These are phyloP conservation scores for Molossus alvarezi DNA, from an alignment of 2,797 vertebrate genomes.

Conservation along the genomic window DNA sequence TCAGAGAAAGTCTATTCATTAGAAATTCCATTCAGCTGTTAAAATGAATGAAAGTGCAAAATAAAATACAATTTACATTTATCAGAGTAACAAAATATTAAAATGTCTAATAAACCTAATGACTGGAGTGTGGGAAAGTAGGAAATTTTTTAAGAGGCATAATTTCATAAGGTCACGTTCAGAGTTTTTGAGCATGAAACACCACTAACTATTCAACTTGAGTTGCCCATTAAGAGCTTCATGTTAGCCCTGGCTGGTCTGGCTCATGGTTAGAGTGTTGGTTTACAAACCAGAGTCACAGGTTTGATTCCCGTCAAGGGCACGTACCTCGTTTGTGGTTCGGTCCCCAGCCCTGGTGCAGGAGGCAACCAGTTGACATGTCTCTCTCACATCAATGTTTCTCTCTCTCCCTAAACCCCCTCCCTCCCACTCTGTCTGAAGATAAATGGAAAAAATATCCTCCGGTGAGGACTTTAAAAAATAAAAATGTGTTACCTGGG, in stretches of 20 bases:
- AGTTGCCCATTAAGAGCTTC: neutral
- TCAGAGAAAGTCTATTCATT: constrained; percentile 21
- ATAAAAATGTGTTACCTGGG: no score
- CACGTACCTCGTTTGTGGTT: no score
- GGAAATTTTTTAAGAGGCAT: neutral
- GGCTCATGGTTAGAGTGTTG: no score
- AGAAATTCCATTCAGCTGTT: neutral
- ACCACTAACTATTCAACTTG: neutral
- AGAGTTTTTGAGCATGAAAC: neutral
- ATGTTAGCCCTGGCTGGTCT: neutral
- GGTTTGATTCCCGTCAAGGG: no score
- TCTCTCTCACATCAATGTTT: no score
- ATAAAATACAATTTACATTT: neutral
- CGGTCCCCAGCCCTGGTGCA: no score
- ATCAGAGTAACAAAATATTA: constrained; percentile 5
- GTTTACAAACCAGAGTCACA: no score
- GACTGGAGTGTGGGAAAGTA: neutral
- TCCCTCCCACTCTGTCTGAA: no score
- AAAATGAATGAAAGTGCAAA: constrained; percentile 36
- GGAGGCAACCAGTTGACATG: no score
- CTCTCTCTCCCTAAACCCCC: no score
- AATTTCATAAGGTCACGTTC: neutral
- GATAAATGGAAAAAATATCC: no score
- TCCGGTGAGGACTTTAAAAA: no score
- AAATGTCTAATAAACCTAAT: neutral